A percentile compares a stretch with the other conserved stretches of the same genome.
phyloP scores from a whole-genome alignment of 1,140 invertebrate genomes.

The Halictus rubicundus region DNA sequence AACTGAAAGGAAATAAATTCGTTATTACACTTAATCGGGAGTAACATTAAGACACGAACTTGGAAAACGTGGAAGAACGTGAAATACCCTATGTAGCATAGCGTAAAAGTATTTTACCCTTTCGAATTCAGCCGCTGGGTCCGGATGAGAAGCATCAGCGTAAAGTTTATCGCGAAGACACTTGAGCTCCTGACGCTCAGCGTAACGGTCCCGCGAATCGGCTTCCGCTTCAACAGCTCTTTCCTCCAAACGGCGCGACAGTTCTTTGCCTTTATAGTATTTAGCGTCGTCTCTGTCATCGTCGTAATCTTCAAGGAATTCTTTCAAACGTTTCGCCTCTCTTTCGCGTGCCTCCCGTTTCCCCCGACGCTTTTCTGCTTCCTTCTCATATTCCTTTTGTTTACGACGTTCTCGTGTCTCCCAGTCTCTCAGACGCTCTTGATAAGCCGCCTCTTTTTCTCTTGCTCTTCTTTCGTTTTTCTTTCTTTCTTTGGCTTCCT shows the following conservation, averaged over 20 bases:
- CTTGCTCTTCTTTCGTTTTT: slow-evolving; percentile 93
- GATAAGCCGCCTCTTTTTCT: slow-evolving; percentile 96
- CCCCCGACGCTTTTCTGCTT: slow-evolving; percentile 90
- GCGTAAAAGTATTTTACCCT: slow-evolving; percentile 79
- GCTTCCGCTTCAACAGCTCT: slow-evolving; percentile 95
- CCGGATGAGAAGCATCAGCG: slow-evolving; percentile 87
- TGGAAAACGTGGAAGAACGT: neutral
- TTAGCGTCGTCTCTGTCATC: slow-evolving; percentile 98
- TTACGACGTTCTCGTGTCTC: slow-evolving; percentile 96
- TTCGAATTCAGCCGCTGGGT: slow-evolving; percentile 92
- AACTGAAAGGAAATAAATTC: slow-evolving; percentile 77
- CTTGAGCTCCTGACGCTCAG: slow-evolving; percentile 95
- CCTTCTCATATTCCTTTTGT: slow-evolving; percentile 95
- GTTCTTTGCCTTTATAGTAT: slow-evolving; percentile 97
- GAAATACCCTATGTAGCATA: neutral
- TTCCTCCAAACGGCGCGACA: slow-evolving; percentile 93
- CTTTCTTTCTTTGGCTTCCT: slow-evolving; percentile 94
- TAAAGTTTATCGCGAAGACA: slow-evolving; percentile 92
- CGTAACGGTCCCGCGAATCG: slow-evolving; percentile 93
- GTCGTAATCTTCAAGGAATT: slow-evolving; percentile 99
- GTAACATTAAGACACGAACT: neutral
- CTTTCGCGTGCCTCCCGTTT: slow-evolving; percentile 92
- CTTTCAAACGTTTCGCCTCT: slow-evolving; percentile 96
- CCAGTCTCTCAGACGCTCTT: slow-evolving; percentile 93
- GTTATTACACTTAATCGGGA: neutral